Evolutionary conservation across 2,888 invertebrate genomes (phyloP), one percentile per base, ranked within the genome.

Genomic region (Yponomeuta cagnagella): DNA sequence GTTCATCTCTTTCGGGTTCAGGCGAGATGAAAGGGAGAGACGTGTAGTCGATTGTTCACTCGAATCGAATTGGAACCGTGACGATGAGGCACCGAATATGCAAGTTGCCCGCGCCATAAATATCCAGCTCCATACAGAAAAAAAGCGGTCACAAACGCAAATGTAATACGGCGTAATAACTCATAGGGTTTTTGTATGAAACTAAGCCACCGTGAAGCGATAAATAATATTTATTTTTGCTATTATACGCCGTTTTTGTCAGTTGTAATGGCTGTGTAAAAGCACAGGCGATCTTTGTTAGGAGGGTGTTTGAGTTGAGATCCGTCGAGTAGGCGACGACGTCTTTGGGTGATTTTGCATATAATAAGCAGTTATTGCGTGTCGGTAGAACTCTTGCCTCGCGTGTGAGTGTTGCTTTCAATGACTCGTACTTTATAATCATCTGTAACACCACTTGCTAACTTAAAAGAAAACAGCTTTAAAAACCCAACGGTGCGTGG

Each of bases 221-320:
- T 91, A 92, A 90, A 92, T 92, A 90, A 88, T 91, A 89, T 92
- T 92, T 91, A 92, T 92, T 90, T 91, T 89, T 88, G 89, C 90
- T 90, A 91, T 92, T 92, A 90, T 90, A 90, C 90, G 86, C 52
- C 85, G 88, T 88, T 90, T 90, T 90, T 91, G 91, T 91, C 88
- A 87, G 88, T 86, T 82, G 89, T 89, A 88, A 90, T 89, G 89
- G 89, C 43, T 43, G 84, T 86, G 88, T 85, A 83, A 78, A 84
- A 84, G 85, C 81, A 82, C 78, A 78, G 81, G 86, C 82, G 83
- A 77, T 76, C 75, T 76, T 74, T 58, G 15, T 52, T 5, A 10
- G 52, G 52, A 58, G 52, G 15, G 52, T 58, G 12, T 58, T 58
- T 58, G 15, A 72, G 73, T 73, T 52, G 71, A 15, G 52, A 58